Evolutionary conservation across 2,888 invertebrate genomes (phyloP), one percentile per base, ranked within the genome.

Genomic region (Orchesella flavescens): DNA sequence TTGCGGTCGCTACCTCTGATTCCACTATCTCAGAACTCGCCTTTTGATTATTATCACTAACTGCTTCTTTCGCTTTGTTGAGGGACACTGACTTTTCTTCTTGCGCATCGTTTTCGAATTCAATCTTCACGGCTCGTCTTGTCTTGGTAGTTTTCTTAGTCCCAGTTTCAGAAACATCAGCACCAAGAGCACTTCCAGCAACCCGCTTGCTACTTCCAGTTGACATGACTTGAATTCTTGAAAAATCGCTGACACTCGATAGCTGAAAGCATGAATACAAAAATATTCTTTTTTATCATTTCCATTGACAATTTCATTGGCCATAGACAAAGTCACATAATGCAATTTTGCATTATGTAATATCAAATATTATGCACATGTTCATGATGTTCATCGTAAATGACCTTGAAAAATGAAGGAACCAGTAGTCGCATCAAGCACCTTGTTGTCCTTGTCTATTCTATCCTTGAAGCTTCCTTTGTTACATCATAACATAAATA

Each of bases 51-150:
- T 4, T 12, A 59, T n/a, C 12, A n/a, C 21, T 21, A 5, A 12
- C 59, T 17, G 15, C 53, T 2, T 17, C 17, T 13, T 44, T 44
- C 3, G 12, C 34, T 21, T 23, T 19, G 5, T 24, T 19, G 1
- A 13, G 34, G 1, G 17, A 13, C 24, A 24, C n/a, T n/a, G 15
- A 19, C 15, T 23, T 19, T 12, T 46, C 19, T n/a, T 53, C 55
- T n/a, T 76, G 43, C 1, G 10, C 19, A 23, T 77, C 77, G 3
- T 68, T 21, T 21, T 71, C 78, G 10, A 69, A 10, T 19, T 78
- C 78, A 71, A 78, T 78, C 61, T 78, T 78, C 2, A 78, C 21
- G 1, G 57, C n/a, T 17, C 34, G 1, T 59, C 61, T 77, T 1
- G 77, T 12, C 10, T 46, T 68, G n/a, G 17, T 21, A 21, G 44